Evolutionary conservation across 2,888 invertebrate genomes (phyloP).

Genomic region (Nomada ferruginata): DNA sequence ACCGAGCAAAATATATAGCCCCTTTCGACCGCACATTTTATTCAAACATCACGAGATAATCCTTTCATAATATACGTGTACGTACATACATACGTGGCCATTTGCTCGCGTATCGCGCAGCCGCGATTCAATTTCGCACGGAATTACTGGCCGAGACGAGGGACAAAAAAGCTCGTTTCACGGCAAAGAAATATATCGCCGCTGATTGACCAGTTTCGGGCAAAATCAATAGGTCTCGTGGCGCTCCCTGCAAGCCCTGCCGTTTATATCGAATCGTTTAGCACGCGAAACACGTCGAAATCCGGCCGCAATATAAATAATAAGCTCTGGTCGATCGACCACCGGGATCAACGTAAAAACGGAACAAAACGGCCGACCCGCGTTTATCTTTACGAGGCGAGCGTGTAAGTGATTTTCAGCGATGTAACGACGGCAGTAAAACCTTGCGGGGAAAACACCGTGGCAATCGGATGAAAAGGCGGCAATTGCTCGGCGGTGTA

Average conservation of each 20-base stretch:
- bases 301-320: constrained; percentile 57
- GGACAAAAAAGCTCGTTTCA: constrained; percentile 48
- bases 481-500: neutral
- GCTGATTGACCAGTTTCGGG: constrained; percentile 67
- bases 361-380: constrained; percentile 16
- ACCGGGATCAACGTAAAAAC: constrained; percentile 7
- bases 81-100: neutral
- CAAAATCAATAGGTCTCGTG: constrained; percentile 67
- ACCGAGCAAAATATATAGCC: too few species aligned
- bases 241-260: constrained; percentile 52
- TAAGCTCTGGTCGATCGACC: constrained; percentile 12
- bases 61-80: too few species aligned
- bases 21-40: neutral
- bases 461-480: neutral
- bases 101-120: neutral
- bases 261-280: constrained; percentile 58
- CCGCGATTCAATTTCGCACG: constrained; percentile 25
- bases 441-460: neutral
- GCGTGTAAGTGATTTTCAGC: constrained; percentile 24
- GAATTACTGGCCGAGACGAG: constrained; percentile 4
- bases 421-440: constrained; percentile 8
- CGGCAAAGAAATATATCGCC: constrained; percentile 61
- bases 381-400: constrained; percentile 34
- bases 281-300: constrained; percentile 59
- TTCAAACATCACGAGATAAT: too few species aligned